Base-by-base conservation (phyloP, 2,888 invertebrate genomes). In the Parochlus steinenii region DNA sequence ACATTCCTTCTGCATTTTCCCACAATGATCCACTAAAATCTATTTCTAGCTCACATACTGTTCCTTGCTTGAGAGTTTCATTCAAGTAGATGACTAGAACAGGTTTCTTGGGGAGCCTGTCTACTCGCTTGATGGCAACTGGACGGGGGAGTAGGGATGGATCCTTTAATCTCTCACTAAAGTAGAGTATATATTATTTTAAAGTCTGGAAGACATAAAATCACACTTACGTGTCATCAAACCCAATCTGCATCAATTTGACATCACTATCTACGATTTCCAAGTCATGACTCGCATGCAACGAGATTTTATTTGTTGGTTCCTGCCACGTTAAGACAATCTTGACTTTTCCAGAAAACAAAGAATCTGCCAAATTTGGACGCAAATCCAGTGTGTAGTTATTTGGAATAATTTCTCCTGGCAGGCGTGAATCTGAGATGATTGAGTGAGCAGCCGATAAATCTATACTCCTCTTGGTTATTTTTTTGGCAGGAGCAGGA, bases 401-500 rank as follows among this genome's bases (percentile, higher is more conserved):
- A 1, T 62, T 66, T 0, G 82, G 81, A 19, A 65, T 56, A 2
- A 80, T 63, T 18, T 69, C 63, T 39, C 65, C 67, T 1, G 74
- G 69, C 32, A 80, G 51, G 4, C 73, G 64, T 2, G 62, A 64
- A 42, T 76, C 76, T 43, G 71, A 65, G 24, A 71, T 67, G 7
- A 76, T 54, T 1, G 67, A 62, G 46, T 75, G 69, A 0, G 76
- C 69, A 41, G 76, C 74, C 45, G 76, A 75, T 33, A 79, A 54
- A 48, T 80, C 79, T 41, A 80, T 75, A 48, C 79, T 79, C n/a
- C n/a, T n/a, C n/a, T n/a, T n/a, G n/a, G n/a, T n/a, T 32, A 71
- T 56, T 38, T 64, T 56, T 0, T n/a, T n/a, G n/a, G n/a, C n/a
- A n/a, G n/a, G n/a, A n/a, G n/a, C n/a, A n/a, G n/a, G n/a, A n/a